phyloP scores from a whole-genome alignment of 2,797 vertebrate species.

The Balearica regulorum region DNA sequence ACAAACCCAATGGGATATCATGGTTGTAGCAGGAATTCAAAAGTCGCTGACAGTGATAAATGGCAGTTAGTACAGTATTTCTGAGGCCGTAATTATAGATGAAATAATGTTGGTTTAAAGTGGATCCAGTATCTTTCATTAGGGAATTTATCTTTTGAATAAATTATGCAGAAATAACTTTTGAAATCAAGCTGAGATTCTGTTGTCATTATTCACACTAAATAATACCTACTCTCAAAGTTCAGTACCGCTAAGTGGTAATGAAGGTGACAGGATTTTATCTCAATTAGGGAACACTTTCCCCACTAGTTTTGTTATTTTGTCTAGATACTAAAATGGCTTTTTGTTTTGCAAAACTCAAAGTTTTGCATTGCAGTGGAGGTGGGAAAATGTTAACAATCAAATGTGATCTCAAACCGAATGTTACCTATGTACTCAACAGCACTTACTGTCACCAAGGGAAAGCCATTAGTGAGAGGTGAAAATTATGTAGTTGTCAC shows the following conservation, averaged over 20 bases:
- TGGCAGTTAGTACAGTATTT: constrained; percentile 13
- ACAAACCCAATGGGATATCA: constrained; percentile 35
- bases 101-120: constrained; percentile 49
- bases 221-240: not conserved
- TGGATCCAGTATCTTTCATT: constrained; percentile 35
- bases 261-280: not conserved
- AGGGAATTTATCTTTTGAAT: constrained; percentile 51
- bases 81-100: constrained; percentile 49
- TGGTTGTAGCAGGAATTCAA: not conserved
- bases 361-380: not conserved
- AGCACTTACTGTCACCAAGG: constrained; percentile 27
- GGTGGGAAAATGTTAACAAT: not conserved
- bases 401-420: not conserved
- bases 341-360: not conserved
- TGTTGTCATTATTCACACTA: constrained; percentile 29
- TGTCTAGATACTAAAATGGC: not conserved
- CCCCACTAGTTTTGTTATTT: not conserved
- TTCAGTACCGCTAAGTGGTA: not conserved
- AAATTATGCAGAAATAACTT: constrained; percentile 45
- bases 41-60: constrained; percentile 45
- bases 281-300: not conserved
- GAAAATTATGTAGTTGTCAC: not conserved
- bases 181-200: constrained; percentile 44
- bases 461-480: constrained; percentile 8
- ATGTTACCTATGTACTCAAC: not conserved